phyloP scores from a whole-genome alignment of 2,888 invertebrate genomes.

The Drosophila neotestacea region DNA sequence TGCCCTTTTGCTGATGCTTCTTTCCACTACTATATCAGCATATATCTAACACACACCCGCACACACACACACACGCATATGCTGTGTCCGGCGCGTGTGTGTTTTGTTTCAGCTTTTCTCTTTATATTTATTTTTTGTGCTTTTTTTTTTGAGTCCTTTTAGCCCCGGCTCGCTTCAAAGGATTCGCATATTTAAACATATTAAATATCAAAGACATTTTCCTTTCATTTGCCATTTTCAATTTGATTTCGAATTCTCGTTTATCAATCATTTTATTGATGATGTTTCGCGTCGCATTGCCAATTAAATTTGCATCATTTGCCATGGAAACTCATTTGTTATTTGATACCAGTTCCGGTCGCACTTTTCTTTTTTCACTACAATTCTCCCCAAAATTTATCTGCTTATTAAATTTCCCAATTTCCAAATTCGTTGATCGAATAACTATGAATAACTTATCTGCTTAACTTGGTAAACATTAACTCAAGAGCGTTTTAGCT shows the following conservation, averaged over 20 bases:
- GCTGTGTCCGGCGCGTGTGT: conserved; percentile 51
- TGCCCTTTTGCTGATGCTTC: conserved; percentile 69
- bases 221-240: conserved; percentile 41
- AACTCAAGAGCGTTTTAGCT: too few species aligned
- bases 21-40: conserved; percentile 66
- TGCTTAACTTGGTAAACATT: too few species aligned
- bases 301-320: conserved; percentile 77
- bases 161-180: conserved; percentile 67
- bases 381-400: neutral
- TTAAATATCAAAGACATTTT: conserved; percentile 80
- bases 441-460: neutral
- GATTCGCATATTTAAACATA: conserved; percentile 80
- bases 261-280: conserved; percentile 33
- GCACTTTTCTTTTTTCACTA: neutral
- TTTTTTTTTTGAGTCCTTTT: conserved; percentile 23
- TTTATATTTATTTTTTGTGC: conserved; percentile 9
- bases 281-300: conserved; percentile 35
- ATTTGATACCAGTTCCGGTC: conserved; percentile 2
- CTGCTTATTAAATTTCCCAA: neutral
- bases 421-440: neutral
- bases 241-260: conserved; percentile 44
- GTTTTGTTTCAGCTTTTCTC: conserved; percentile 36
- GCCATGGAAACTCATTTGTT: conserved; percentile 47
- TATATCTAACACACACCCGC: conserved; percentile 39
- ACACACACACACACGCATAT: conserved; percentile 9